Evolutionary conservation across 1,140 invertebrate genomes (phyloP), one percentile per base, ranked within the genome.

Genomic region (Neodiprion pinetum): DNA sequence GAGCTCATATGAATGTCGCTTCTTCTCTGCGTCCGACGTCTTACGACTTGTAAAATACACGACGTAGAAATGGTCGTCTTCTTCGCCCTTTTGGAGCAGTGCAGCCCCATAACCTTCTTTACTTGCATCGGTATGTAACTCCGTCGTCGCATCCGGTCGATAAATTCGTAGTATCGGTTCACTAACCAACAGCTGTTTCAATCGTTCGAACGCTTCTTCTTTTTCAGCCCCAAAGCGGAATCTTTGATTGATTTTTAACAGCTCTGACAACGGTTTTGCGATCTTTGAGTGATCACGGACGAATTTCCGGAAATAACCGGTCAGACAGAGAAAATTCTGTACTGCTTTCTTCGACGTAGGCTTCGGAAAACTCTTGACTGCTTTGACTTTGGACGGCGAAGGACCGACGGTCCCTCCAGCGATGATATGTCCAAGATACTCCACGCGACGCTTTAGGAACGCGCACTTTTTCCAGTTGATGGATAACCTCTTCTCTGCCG

Each of bases 1-100:
- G 70, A 89, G 77, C 77, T 91, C 86, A 72, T 88, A 89, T 70
- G 83, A 87, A 7, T 76, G 79, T 72, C 89, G 90, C 53, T 86
- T 85, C 14, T 65, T 79, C 80, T 91, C 89, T 14, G 79, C 74
- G 2, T 79, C 77, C n/a, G 79, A 80, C 10, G 90, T 84, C 28
- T 28, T 28, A 50, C 81, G 79, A 28, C 85, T 79, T 70, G 87
- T 87, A 73, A 86, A 87, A 79, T 88, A 90, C 11, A 84, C 80
- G 7, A 90, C 76, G 12, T 81, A 87, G 76, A 84, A 83, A 49
- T 79, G 72, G 66, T 77, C 75, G n/a, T 75, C 74, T 74, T 86
- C 80, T 1, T 48, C 53, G 23, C 75, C 71, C 74, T 74, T 75
- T 76, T 88, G 85, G 14, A 86, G 68, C 49, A 88, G 71, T 23